phyloP scores from a whole-genome alignment of 2,113 vertebrate genomes.

The Centropus unirufus region DNA sequence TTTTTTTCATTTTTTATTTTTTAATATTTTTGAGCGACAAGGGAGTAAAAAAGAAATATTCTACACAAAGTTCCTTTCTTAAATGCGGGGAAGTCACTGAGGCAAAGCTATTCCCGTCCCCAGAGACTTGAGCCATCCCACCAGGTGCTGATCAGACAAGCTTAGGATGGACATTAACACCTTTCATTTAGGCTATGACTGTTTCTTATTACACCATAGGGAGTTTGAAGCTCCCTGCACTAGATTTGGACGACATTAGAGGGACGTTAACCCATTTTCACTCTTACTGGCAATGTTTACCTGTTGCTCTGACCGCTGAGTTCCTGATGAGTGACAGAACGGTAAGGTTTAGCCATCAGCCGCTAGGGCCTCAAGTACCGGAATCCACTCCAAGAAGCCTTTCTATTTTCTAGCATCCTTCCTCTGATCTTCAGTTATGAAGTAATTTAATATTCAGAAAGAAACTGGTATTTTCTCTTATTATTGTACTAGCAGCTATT shows the following conservation, averaged over 20 bases:
- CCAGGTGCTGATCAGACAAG: not conserved
- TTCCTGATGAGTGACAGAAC: not conserved
- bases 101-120: not conserved
- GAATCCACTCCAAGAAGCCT: not conserved
- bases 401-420: conserved; percentile 17
- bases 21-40: not conserved
- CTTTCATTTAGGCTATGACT: not conserved
- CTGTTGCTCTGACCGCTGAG: not conserved
- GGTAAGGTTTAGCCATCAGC: not conserved
- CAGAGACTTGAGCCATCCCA: not conserved
- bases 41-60: not conserved
- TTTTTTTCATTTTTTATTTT: too few species aligned
- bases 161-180: not conserved
- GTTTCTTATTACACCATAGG: not conserved
- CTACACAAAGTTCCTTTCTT: not conserved
- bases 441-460: conserved; percentile 22
- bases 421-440: not conserved
- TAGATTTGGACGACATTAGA: not conserved
- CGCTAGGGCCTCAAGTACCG: not conserved
- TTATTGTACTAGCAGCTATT: not conserved
- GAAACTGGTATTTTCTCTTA: not conserved
- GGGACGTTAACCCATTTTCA: not conserved
- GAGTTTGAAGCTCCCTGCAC: not conserved
- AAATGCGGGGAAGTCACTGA: not conserved
- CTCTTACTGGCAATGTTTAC: not conserved